phyloP scores from a whole-genome alignment of 2,888 invertebrate genomes.

The Sphinx pinastri region DNA sequence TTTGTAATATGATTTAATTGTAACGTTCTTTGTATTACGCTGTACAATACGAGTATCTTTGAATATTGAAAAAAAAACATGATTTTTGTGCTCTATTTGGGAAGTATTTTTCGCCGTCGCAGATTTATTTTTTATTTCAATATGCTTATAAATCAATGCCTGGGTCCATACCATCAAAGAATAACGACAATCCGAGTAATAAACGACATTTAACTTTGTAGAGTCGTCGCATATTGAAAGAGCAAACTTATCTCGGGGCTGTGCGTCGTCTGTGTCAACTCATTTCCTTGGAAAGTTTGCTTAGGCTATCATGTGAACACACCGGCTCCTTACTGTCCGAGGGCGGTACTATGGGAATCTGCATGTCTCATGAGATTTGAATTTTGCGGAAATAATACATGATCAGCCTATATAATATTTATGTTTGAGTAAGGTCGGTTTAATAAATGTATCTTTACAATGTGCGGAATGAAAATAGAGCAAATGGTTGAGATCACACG shows the following conservation, averaged over 20 bases:
- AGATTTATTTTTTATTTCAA: too few relatives aligned
- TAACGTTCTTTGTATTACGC: too few relatives aligned
- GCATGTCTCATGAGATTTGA: background rate
- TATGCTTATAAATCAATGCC: background rate
- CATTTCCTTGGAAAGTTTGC: conserved; percentile 34
- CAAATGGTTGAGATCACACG: too few relatives aligned
- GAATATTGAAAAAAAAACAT: too few relatives aligned
- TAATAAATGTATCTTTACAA: too few relatives aligned
- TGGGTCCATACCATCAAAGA: background rate
- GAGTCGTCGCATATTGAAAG: conserved; percentile 29
- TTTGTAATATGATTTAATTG: background rate
- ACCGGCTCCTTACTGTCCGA: background rate
- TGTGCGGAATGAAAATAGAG: too few relatives aligned
- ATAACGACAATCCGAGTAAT: background rate
- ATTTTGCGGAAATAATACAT: background rate
- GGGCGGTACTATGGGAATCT: background rate
- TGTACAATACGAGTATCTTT: too few relatives aligned
- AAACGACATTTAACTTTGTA: background rate
- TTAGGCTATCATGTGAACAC: conserved; percentile 28
- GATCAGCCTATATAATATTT: too few relatives aligned
- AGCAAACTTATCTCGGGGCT: conserved; percentile 37
- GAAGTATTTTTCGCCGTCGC: too few relatives aligned
- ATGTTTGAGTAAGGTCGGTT: too few relatives aligned
- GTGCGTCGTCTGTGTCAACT: conserved; percentile 29
- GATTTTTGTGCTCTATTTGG: too few relatives aligned